Percentiles rank a stretch among this genome's conserved stretches.
Conservation (phyloP, 2,113 vertebrate species). For the Ceyx margarethae region DNA sequence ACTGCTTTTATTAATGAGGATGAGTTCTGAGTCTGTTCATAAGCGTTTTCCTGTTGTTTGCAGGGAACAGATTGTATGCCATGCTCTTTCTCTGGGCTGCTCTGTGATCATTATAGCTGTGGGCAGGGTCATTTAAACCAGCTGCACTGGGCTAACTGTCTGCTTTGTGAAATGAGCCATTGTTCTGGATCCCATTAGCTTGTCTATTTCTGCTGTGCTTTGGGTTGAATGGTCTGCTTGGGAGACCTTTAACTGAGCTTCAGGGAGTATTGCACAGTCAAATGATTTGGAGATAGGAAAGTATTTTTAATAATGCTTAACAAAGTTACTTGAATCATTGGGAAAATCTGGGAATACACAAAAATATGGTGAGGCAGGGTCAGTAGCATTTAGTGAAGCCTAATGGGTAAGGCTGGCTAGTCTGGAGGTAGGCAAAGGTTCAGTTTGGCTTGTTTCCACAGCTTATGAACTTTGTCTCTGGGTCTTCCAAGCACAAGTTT, state of each 20-base stretch:
- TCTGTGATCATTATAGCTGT: slow-evolving; percentile 30
- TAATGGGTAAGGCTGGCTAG: background rate
- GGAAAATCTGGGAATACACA: background rate
- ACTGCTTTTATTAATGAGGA: slow-evolving; percentile 55
- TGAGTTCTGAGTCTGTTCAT: background rate
- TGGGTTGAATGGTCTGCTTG: slow-evolving; percentile 9
- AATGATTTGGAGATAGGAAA: background rate
- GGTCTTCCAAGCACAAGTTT: background rate
- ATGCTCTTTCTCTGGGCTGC: slow-evolving; percentile 12
- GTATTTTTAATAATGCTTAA: slow-evolving; percentile 17
- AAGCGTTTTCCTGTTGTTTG: slow-evolving; percentile 1
- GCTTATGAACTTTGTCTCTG: background rate
- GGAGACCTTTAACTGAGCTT: slow-evolving; percentile 46
- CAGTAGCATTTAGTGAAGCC: background rate
- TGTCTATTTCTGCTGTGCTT: slow-evolving; percentile 39
- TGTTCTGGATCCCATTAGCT: slow-evolving; percentile 51
- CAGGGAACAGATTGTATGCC: slow-evolving; percentile 1
- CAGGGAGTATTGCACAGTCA: slow-evolving; percentile 9
- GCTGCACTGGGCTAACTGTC: slow-evolving; percentile 45
- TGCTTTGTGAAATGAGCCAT: slow-evolving; percentile 61
- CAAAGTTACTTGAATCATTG: background rate
- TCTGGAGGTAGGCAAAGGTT: background rate
- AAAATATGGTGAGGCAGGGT: background rate
- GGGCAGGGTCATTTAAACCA: slow-evolving; percentile 50
- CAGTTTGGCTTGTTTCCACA: background rate